A percentile compares a stretch with the other conserved stretches of the same genome.
phyloP scores from a whole-genome alignment of 1,140 invertebrate species.

The Colletes gigas region DNA sequence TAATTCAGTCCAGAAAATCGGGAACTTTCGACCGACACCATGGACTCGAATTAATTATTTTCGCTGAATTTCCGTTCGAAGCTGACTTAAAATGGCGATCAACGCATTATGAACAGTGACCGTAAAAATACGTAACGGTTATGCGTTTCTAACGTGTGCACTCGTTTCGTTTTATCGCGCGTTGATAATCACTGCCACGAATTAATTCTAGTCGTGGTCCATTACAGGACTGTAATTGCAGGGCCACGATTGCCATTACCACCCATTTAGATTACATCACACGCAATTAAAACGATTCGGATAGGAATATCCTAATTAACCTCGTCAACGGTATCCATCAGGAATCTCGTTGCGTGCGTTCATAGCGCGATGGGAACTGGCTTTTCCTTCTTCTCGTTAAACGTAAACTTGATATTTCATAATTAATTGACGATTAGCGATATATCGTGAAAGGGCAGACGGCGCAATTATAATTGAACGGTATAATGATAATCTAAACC shows the following conservation, averaged over 20 bases:
- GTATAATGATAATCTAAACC: too few relatives aligned
- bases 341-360: neutral
- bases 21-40: too few relatives aligned
- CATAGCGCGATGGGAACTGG: neutral
- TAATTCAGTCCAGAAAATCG: too few relatives aligned
- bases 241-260: slow-evolving; percentile 16
- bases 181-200: slow-evolving; percentile 31
- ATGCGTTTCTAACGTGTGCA: slow-evolving; percentile 25
- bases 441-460: too few relatives aligned
- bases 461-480: too few relatives aligned
- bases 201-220: slow-evolving; percentile 36
- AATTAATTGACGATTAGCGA: too few relatives aligned
- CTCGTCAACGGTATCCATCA: slow-evolving; percentile 1
- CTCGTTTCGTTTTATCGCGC: slow-evolving; percentile 28
- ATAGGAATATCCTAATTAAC: slow-evolving; percentile 35
- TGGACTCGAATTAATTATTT: neutral
- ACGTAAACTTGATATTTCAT: neutral
- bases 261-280: slow-evolving; percentile 18
- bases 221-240: slow-evolving; percentile 29
- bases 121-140: slow-evolving; percentile 19
- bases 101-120: slow-evolving; percentile 12
- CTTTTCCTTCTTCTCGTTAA: slow-evolving; percentile 23
- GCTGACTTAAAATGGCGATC: neutral
- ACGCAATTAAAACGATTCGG: slow-evolving; percentile 24
- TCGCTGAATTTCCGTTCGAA: neutral